These are phyloP conservation scores for Forbesichthys agassizii DNA, from an alignment of 2,113 vertebrate species.

Conservation along the genomic window DNA sequence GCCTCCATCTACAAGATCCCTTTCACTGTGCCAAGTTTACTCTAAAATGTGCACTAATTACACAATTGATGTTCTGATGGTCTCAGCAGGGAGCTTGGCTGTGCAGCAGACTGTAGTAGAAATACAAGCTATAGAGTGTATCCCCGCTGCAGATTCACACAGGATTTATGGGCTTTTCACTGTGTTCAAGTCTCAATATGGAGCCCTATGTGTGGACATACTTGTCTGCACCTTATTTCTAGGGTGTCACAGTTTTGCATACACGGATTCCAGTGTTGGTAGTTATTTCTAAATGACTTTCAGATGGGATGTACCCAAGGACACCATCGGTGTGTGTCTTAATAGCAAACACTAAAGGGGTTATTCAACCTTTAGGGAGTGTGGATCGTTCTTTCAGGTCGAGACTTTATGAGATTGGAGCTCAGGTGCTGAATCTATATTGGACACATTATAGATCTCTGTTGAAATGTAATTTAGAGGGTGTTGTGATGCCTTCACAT, in stretches of 20 bases:
- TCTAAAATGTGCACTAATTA: slow-evolving; percentile 10
- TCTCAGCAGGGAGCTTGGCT: slow-evolving; percentile 1
- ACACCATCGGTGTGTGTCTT: background rate
- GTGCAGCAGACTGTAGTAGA: background rate
- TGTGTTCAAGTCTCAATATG: background rate
- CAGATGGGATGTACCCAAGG: background rate
- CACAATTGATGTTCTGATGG: slow-evolving; percentile 17
- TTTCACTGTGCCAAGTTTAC: slow-evolving; percentile 6
- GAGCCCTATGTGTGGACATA: background rate
- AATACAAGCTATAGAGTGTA: too few relatives aligned
- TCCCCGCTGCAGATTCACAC: too few relatives aligned
- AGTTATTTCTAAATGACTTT: background rate
- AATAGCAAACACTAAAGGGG: background rate
- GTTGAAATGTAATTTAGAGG: slow-evolving; percentile 27
- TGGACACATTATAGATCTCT: slow-evolving; percentile 3
- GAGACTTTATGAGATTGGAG: background rate
- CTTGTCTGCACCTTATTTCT: background rate
- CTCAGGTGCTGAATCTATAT: background rate
- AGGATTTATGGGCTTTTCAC: background rate
- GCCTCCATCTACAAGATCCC: background rate
- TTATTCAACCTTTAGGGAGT: background rate
- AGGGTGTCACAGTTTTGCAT: background rate
- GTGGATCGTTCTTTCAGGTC: background rate
- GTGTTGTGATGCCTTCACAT: background rate
- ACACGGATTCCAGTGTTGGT: background rate